Evolutionary conservation across 1,140 invertebrate species (phyloP).

Genomic region (Drosophila santomea): DNA sequence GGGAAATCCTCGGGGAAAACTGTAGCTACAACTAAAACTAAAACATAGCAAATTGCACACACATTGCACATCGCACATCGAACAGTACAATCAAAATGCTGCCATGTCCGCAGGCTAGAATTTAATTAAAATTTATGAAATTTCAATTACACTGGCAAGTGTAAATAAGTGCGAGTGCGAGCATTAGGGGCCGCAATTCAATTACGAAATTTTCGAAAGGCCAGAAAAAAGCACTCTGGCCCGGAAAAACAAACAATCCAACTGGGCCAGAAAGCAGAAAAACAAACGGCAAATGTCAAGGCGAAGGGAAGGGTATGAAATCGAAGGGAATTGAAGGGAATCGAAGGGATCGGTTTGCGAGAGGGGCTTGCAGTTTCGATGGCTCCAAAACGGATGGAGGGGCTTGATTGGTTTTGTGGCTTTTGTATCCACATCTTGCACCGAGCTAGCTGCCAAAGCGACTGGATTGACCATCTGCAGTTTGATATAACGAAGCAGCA

Average conservation of each 20-base stretch:
- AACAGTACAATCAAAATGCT: slow-evolving; percentile 35
- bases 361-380: slow-evolving; percentile 13
- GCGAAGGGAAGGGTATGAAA: slow-evolving; percentile 12
- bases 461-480: slow-evolving; percentile 30
- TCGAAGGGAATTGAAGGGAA: slow-evolving; percentile 32
- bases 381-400: slow-evolving; percentile 1
- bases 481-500: slow-evolving; percentile 41
- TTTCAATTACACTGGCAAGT: slow-evolving; percentile 63
- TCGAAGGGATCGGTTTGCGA: slow-evolving; percentile 15
- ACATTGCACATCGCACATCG: slow-evolving; percentile 8
- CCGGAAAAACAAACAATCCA: slow-evolving; percentile 43
- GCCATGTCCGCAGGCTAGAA: slow-evolving; percentile 39
- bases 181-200: slow-evolving; percentile 59
- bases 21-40: slow-evolving; percentile 26
- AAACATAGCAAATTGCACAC: slow-evolving; percentile 15
- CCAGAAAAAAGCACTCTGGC: slow-evolving; percentile 25
- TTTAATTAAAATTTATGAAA: slow-evolving; percentile 71
- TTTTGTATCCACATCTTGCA: slow-evolving; percentile 41
- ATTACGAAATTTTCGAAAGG: slow-evolving; percentile 55
- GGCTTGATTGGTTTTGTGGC: slow-evolving; percentile 68
- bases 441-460: slow-evolving; percentile 8
- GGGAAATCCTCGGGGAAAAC: slow-evolving; percentile 19
- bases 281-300: slow-evolving; percentile 31
- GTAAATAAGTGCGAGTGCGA: slow-evolving; percentile 58
- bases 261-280: slow-evolving; percentile 45